These are phyloP conservation scores for Rutpela maculata DNA, from an alignment of 2,888 invertebrate species.

Conservation along the genomic window DNA sequence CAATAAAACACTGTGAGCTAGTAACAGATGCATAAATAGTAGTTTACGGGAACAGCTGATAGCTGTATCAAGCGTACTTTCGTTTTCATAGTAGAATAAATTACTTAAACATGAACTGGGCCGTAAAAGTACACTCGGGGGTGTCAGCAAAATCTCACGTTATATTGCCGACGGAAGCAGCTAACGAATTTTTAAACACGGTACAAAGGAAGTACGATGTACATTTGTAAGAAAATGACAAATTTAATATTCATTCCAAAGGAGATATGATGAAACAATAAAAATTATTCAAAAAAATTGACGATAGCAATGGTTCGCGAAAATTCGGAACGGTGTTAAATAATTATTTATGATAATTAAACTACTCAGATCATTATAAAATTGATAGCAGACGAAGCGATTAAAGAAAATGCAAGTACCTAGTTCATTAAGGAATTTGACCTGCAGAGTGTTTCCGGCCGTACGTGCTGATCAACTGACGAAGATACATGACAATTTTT, in stretches of 20 bases:
- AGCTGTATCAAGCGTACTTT: conserved; percentile 65
- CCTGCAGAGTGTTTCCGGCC: too few relatives aligned
- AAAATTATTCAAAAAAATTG: too few relatives aligned
- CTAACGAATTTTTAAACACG: conserved; percentile 27
- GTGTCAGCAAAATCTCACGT: conserved; percentile 68
- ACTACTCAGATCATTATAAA: too few relatives aligned
- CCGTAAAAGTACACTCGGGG: conserved; percentile 71
- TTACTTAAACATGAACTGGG: conserved; percentile 73
- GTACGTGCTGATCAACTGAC: too few relatives aligned
- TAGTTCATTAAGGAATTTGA: too few relatives aligned
- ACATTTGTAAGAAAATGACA: not conserved
- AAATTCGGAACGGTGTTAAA: too few relatives aligned
- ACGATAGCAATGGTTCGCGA: too few relatives aligned
- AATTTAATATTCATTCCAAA: conserved; percentile 27
- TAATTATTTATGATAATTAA: too few relatives aligned
- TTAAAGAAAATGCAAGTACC: too few relatives aligned
- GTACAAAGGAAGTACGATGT: not conserved
- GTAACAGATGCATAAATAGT: conserved; percentile 48
- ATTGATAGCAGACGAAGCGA: too few relatives aligned
- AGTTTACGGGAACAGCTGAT: conserved; percentile 66
- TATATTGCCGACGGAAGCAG: conserved; percentile 34
- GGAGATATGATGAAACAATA: not conserved
- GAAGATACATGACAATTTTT: too few relatives aligned
- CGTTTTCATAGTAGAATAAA: conserved; percentile 71
- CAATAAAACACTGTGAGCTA: conserved; percentile 30